Evolutionary conservation across 2,113 vertebrate genomes (phyloP).

Genomic region (Rhinopomastus cyanomelas): DNA sequence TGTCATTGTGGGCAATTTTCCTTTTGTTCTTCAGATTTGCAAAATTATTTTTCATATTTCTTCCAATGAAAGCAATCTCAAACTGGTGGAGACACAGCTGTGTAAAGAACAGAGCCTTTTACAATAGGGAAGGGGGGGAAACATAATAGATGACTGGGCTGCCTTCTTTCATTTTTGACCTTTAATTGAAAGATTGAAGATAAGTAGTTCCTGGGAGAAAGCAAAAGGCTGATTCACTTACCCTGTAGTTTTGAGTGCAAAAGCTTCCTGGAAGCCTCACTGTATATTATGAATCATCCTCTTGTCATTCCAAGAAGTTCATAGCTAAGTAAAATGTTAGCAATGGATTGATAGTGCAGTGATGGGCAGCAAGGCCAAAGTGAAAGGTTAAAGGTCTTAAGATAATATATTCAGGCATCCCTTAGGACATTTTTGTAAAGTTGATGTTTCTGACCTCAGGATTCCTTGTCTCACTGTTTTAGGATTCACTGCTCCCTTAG

Average conservation of each 20-base stretch:
- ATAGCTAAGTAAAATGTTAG: slow-evolving; percentile 73
- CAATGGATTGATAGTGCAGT: slow-evolving; percentile 69
- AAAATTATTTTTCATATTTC: slow-evolving; percentile 48
- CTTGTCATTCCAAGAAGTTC: slow-evolving; percentile 76
- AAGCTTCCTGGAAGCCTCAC: slow-evolving; percentile 72
- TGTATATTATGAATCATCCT: slow-evolving; percentile 73
- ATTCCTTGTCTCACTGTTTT: slow-evolving; percentile 50
- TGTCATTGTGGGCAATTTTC: neutral
- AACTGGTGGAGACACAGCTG: slow-evolving; percentile 13
- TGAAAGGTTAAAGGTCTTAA: slow-evolving; percentile 65
- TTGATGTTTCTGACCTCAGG: slow-evolving; percentile 66
- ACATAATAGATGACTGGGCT: slow-evolving; percentile 57
- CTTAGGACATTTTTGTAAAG: slow-evolving; percentile 62
- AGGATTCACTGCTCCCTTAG: slow-evolving; percentile 64
- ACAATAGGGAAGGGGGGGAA: slow-evolving; percentile 2
- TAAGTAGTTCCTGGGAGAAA: slow-evolving; percentile 77
- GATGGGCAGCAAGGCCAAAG: slow-evolving; percentile 59
- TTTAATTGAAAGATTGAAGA: slow-evolving; percentile 84
- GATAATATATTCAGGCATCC: slow-evolving; percentile 68
- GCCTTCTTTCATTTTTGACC: slow-evolving; percentile 76
- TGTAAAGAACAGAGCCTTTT: slow-evolving; percentile 33
- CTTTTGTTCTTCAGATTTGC: slow-evolving; percentile 36
- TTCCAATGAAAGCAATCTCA: slow-evolving; percentile 39
- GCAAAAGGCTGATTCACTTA: slow-evolving; percentile 78
- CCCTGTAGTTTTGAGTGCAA: slow-evolving; percentile 71